Evolutionary conservation across 2,888 invertebrate species (phyloP).

Genomic region (Eilema sororculum): DNA sequence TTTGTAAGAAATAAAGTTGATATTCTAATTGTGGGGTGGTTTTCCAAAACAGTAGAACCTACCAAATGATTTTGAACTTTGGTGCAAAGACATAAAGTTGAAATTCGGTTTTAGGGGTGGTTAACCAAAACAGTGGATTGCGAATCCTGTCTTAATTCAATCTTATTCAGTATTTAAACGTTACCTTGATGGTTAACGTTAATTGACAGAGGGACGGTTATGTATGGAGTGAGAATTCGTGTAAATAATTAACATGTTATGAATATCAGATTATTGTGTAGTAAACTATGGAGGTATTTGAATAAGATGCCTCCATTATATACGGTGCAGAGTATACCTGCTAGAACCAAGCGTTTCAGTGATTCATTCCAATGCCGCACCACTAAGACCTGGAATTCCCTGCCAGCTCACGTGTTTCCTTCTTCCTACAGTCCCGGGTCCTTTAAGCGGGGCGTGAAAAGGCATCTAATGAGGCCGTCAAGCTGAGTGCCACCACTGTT

Average conservation of each 20-base stretch:
- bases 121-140: conserved; percentile 32
- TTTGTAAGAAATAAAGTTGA: not conserved
- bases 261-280: conserved; percentile 25
- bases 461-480: too few species aligned
- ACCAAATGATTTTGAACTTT: too few species aligned
- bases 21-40: conserved; percentile 7
- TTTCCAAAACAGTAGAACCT: conserved; percentile 29
- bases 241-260: conserved; percentile 35
- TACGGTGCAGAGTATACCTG: too few species aligned
- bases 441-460: too few species aligned
- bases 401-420: too few species aligned
- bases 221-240: conserved; percentile 11
- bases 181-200: conserved; percentile 41
- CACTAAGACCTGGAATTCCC: too few species aligned
- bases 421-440: too few species aligned
- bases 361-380: too few species aligned
- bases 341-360: too few species aligned
- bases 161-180: conserved; percentile 51
- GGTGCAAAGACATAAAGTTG: not conserved
- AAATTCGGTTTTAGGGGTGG: conserved; percentile 2
- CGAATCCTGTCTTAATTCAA: conserved; percentile 36
- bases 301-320: too few species aligned
- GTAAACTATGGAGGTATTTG: not conserved
- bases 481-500: too few species aligned
- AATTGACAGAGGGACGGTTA: conserved; percentile 39